Base-by-base conservation (phyloP, 2,797 vertebrate genomes). In the Trachurus trachurus region DNA sequence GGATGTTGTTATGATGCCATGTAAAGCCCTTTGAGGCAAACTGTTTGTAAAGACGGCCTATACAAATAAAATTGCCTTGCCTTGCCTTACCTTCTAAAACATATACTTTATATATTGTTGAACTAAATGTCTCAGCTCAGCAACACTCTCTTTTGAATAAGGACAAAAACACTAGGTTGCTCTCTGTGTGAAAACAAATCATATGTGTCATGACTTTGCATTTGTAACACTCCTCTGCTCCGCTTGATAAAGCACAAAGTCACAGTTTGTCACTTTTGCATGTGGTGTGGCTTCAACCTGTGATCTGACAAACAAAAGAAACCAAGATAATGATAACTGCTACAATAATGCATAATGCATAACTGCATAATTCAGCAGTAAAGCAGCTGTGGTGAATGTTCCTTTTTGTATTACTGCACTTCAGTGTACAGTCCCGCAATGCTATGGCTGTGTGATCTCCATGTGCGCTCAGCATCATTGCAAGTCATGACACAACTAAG, bases 191-290 rank as follows among this genome's bases (percentile, higher is more conserved):
- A 69, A 49, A 54, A 6, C 2, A 50, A 44, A 61, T 56, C 22
- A 47, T 26, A 64, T 1, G 66, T 75, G 66, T 75, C 69, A 65
- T 40, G n/a, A 71, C 45, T 16, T 0, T 12, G 5, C 29, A 34
- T 34, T 34, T 34, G 26, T 3, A 47, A 1, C 53, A 40, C 26
- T 22, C 0, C n/a, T 71, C 60, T 0, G 9, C n/a, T 71, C 60
- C 0, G 40, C 31, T 31, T 73, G 60, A 66, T 21, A 52, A 6
- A 44, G 45, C 50, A 66, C 26, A 52, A 8, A 44, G 50, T 67
- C 54, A 66, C 83, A 53, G 53, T 85, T 86, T 81, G 64, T 56
- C 67, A 72, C 61, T 0, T 22, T 68, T 39, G 21, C 75, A 71
- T 49, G n/a, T 54, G 53, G 49, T 78, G 80, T 65, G 26, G 11